Evolutionary conservation across 2,888 invertebrate species (phyloP).

Genomic region (Penaeus monodon): DNA sequence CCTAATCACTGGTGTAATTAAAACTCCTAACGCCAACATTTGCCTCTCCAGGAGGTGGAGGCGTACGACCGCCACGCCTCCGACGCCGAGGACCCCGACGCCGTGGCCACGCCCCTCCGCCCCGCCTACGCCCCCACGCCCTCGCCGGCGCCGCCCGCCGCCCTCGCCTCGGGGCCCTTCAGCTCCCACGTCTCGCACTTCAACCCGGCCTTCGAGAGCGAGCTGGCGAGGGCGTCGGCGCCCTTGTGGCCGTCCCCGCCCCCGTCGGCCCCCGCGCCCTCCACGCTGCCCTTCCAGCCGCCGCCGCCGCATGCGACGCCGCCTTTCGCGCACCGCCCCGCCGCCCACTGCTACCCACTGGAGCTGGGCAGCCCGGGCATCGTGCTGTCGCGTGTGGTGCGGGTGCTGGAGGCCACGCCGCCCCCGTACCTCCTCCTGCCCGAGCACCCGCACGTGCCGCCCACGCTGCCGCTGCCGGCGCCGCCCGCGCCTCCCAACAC

Average conservation of each 20-base stretch:
- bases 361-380: slow-evolving; percentile 20
- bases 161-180: neutral
- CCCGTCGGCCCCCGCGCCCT: neutral
- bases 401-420: slow-evolving; percentile 37
- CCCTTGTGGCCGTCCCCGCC: neutral
- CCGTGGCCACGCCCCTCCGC: slow-evolving; percentile 38
- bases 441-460: slow-evolving; percentile 39
- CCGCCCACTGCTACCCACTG: slow-evolving; percentile 27
- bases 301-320: neutral
- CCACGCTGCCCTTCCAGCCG: slow-evolving; percentile 35
- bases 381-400: slow-evolving; percentile 35
- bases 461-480: neutral
- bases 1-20: too few relatives aligned
- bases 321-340: neutral
- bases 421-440: slow-evolving; percentile 43
- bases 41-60: slow-evolving; percentile 28
- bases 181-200: neutral
- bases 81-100: slow-evolving; percentile 25
- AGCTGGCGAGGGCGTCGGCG: neutral
- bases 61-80: slow-evolving; percentile 1
- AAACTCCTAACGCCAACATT: neutral
- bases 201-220: neutral
- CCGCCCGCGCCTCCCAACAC: slow-evolving; percentile 49
- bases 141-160: neutral
- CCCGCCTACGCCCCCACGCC: slow-evolving; percentile 41